Percentiles rank a stretch among this genome's conserved stretches.
Conservation (phyloP, 2,797 vertebrate genomes). For the Eleutherodactylus coqui region DNA sequence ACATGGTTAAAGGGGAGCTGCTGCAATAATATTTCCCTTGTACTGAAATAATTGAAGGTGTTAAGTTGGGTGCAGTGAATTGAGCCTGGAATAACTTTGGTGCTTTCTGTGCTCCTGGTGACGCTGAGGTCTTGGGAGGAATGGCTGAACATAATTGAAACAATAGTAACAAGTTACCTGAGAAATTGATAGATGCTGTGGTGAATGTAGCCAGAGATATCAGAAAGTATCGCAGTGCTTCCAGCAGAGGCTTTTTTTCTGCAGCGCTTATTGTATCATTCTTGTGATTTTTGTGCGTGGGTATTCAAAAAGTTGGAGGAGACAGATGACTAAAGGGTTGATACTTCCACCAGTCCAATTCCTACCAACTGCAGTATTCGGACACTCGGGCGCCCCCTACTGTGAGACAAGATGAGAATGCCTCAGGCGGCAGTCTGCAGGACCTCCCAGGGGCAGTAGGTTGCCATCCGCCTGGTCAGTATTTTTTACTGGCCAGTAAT, state of each 20-base stretch:
- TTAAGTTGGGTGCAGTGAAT: conserved; percentile 65
- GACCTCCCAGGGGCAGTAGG: too few relatives aligned
- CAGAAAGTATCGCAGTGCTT: not conserved
- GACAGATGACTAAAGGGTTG: not conserved
- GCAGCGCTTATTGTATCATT: not conserved
- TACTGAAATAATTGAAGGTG: conserved; percentile 67
- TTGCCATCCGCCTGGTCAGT: too few relatives aligned
- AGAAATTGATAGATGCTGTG: conserved; percentile 15
- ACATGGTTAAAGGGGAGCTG: conserved; percentile 62
- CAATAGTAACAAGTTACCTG: conserved; percentile 8
- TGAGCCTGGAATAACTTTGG: conserved; percentile 53
- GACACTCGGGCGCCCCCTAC: too few relatives aligned
- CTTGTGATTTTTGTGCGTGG: not conserved
- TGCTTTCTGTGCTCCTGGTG: not conserved
- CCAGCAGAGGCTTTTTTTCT: not conserved
- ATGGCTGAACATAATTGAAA: conserved; percentile 26
- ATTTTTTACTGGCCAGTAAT: too few relatives aligned
- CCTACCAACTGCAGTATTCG: not conserved
- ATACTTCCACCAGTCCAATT: not conserved
- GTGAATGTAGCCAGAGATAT: not conserved
- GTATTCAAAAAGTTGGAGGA: not conserved
- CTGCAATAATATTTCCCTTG: conserved; percentile 57
- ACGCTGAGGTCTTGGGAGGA: conserved; percentile 19
- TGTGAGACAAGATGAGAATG: too few relatives aligned
- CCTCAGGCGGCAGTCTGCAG: too few relatives aligned